These are phyloP conservation scores for Echeneis naucrates DNA, from an alignment of 2,797 vertebrate species.

Conservation along the genomic window DNA sequence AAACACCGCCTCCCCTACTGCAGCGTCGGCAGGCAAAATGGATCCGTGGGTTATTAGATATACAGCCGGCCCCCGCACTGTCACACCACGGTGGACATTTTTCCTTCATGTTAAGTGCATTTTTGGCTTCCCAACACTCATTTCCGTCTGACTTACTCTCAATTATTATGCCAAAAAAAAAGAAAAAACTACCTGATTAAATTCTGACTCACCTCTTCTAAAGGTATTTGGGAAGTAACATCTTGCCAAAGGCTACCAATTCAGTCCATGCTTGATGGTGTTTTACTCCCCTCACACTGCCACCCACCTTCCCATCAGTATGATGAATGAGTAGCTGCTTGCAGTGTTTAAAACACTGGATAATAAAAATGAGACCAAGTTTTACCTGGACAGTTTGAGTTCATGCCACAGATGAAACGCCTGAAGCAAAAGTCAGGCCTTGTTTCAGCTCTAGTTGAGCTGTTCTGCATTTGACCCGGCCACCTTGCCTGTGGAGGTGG, in stretches of 20 bases:
- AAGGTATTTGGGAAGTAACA: constrained; percentile 11
- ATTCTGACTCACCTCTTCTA: constrained; percentile 38
- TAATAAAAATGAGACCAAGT: not conserved
- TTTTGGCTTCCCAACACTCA: constrained; percentile 20
- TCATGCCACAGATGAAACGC: constrained; percentile 19
- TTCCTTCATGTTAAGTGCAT: constrained; percentile 19
- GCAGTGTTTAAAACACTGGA: constrained; percentile 13
- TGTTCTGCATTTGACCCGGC: constrained; percentile 11
- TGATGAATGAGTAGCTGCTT: constrained; percentile 3
- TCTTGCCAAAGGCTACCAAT: constrained; percentile 29
- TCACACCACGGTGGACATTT: constrained; percentile 9
- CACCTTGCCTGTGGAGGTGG: not conserved
- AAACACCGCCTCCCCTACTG: too few relatives aligned
- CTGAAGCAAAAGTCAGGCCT: not conserved
- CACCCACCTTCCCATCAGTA: too few relatives aligned
- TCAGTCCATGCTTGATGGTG: not conserved
- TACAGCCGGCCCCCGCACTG: constrained; percentile 1
- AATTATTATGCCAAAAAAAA: constrained; percentile 41
- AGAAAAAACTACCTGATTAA: constrained; percentile 28
- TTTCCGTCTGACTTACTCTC: constrained; percentile 5
- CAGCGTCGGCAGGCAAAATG: not conserved
- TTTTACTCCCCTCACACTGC: too few relatives aligned
- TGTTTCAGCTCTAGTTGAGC: not conserved
- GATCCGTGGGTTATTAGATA: constrained; percentile 1
- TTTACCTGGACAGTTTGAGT: constrained; percentile 24